phyloP scores from a whole-genome alignment of 2,888 invertebrate species.

The Tipula helvola region DNA sequence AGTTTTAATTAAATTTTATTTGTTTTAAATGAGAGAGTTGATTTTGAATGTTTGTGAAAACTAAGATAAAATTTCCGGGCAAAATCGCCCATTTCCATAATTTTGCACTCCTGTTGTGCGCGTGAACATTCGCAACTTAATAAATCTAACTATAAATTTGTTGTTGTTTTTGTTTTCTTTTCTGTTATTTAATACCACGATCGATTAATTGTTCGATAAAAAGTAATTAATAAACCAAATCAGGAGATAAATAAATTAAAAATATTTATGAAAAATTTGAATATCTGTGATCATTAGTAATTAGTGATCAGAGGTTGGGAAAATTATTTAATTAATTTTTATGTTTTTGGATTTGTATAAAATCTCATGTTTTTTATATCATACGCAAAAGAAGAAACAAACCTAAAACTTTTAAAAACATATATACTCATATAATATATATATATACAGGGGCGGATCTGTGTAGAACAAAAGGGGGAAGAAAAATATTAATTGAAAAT shows the following conservation, averaged over 20 bases:
- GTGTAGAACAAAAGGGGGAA: background rate
- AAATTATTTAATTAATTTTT: background rate
- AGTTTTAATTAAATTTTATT: background rate
- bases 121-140: background rate
- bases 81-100: background rate
- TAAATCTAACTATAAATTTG: background rate
- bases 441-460: background rate
- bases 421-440: too few species aligned
- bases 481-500: constrained; percentile 4
- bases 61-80: background rate
- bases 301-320: background rate
- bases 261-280: background rate
- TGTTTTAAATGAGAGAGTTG: background rate
- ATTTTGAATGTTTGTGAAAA: background rate
- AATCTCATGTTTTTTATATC: background rate
- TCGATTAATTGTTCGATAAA: background rate
- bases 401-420: background rate
- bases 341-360: background rate
- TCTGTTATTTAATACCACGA: background rate
- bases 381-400: background rate
- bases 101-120: background rate
- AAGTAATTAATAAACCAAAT: background rate
- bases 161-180: background rate
- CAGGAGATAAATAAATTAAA: background rate
- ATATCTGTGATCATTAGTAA: background rate